A percentile compares a stretch with the other conserved stretches of the same genome.
These are phyloP conservation scores for Microplitis manilae DNA, from an alignment of 2,888 invertebrate genomes.

Conservation along the genomic window DNA sequence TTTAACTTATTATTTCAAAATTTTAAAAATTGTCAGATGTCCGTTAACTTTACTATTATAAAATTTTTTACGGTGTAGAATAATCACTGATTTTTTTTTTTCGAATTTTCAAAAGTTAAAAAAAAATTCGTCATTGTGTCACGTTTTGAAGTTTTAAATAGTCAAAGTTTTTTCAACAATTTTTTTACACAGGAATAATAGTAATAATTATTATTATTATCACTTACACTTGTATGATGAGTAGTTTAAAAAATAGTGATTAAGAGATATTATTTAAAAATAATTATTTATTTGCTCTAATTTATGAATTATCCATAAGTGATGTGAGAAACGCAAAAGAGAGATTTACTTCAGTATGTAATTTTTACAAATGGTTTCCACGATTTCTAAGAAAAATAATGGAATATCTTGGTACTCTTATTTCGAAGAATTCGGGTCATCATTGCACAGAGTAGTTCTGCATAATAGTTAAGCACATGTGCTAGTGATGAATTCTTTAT, in stretches of 20 bases:
- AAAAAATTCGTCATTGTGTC: too few relatives aligned
- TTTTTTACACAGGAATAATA: too few relatives aligned
- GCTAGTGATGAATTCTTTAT: not conserved
- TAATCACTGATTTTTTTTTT: too few relatives aligned
- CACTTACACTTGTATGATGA: not conserved
- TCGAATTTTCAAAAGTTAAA: too few relatives aligned
- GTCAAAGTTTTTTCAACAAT: too few relatives aligned
- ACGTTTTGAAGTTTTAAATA: too few relatives aligned
- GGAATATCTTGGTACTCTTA: slow-evolving; percentile 44
- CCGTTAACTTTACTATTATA: too few relatives aligned
- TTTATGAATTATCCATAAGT: not conserved
- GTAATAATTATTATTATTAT: not conserved
- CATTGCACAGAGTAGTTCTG: slow-evolving; percentile 8
- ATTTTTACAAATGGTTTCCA: slow-evolving; percentile 49
- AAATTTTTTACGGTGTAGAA: too few relatives aligned
- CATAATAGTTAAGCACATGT: slow-evolving; percentile 8
- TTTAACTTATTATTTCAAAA: too few relatives aligned
- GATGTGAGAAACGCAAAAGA: slow-evolving; percentile 1
- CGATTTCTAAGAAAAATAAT: slow-evolving; percentile 49
- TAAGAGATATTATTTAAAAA: not conserved
- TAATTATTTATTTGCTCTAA: not conserved
- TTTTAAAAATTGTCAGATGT: too few relatives aligned
- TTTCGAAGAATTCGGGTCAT: slow-evolving; percentile 56
- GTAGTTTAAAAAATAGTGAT: not conserved
- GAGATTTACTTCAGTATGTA: slow-evolving; percentile 5